A percentile compares a stretch with the other conserved stretches of the same genome.
Conservation (phyloP, 92 coral and sea anemone species). For the Metridium senile region DNA sequence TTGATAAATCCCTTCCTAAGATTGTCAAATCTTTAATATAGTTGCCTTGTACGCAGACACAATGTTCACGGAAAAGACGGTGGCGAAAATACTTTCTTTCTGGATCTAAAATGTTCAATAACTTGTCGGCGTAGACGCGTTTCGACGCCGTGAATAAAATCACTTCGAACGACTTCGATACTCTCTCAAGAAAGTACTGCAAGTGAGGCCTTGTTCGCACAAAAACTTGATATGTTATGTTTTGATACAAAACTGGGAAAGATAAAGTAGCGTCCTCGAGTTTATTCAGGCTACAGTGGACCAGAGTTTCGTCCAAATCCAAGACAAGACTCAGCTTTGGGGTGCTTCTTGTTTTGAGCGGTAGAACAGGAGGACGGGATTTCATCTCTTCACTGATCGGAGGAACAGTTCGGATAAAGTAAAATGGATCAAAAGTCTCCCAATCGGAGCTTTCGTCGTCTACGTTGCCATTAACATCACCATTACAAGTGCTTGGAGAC, state of each 20-base stretch:
- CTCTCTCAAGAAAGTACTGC: slow-evolving; percentile 88
- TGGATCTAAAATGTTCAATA: slow-evolving; percentile 95
- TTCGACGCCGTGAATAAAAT: slow-evolving; percentile 98
- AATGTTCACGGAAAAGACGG: slow-evolving; percentile 97
- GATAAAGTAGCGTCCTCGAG: slow-evolving; percentile 97
- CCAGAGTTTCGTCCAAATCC: slow-evolving; percentile 97
- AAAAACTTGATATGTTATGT: slow-evolving; percentile 96
- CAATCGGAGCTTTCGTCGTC: slow-evolving; percentile 79
- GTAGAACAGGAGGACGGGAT: slow-evolving; percentile 88
- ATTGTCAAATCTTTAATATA: slow-evolving; percentile 96
- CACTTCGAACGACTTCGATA: slow-evolving; percentile 88
- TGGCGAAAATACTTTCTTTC: slow-evolving; percentile 90
- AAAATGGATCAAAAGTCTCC: slow-evolving; percentile 95
- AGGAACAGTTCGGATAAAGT: slow-evolving; percentile 91
- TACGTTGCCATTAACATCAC: slow-evolving; percentile 95
- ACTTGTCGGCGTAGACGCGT: slow-evolving; percentile 98
- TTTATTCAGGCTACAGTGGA: slow-evolving; percentile 96
- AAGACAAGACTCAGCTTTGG: slow-evolving; percentile 96
- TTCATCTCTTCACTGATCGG: slow-evolving; percentile 85
- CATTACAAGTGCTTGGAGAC: slow-evolving; percentile 36
- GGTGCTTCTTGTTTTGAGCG: slow-evolving; percentile 94
- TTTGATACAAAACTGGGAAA: slow-evolving; percentile 96
- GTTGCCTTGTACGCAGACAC: slow-evolving; percentile 98
- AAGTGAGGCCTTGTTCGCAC: slow-evolving; percentile 97
- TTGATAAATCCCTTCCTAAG: slow-evolving; percentile 96